Base-by-base conservation (phyloP, 2,113 vertebrate genomes). In the Microtus richardsoni region DNA sequence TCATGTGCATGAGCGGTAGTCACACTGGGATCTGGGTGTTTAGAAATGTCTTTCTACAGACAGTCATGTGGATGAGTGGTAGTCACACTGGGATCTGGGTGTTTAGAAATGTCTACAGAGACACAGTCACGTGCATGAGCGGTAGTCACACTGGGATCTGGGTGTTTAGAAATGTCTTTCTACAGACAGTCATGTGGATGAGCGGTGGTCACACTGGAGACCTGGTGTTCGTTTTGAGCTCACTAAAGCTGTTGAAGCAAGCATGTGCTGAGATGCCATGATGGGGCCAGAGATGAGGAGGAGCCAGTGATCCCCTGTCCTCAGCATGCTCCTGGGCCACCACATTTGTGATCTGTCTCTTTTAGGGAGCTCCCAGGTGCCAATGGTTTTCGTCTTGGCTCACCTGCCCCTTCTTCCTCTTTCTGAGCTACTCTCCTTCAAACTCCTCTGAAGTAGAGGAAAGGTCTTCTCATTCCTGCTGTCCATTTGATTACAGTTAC, bases 381-480 rank as follows among this genome's bases (percentile, higher is more conserved):
- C 58, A 47, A 0, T 10, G 12, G 28, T 52, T n/a, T 28, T 41
- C 64, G 19, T 88, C 26, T 33, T 41, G 19, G 16, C 19, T 83
- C 41, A 30, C 11, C 24, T 83, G 16, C 30, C 91, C 54, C 3
- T 75, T n/a, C 36, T 5, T 8, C 12, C 6, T 33, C 19, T 22
- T 68, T 36, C 58, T 52, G 10, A 39, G 7, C 41, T 1, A 10
- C 33, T 86, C n/a, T 91, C 54, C 3, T 52, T 60, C 84, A 74
- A 68, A 39, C 90, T 94, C 89, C 85, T 91, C 70, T 70, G 33
- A 88, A 84, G 54, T 17, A 60, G 78, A 58, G 79, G 74, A 33
- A 93, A 89, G 64, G 28, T 14, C 36, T 70, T 54, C 92, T 80
- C 73, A 17, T 12, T 71, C 49, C 39, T 49, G 28, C 39, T 82